phyloP scores from a whole-genome alignment of 2,888 invertebrate genomes.

The Dicycla oo region DNA sequence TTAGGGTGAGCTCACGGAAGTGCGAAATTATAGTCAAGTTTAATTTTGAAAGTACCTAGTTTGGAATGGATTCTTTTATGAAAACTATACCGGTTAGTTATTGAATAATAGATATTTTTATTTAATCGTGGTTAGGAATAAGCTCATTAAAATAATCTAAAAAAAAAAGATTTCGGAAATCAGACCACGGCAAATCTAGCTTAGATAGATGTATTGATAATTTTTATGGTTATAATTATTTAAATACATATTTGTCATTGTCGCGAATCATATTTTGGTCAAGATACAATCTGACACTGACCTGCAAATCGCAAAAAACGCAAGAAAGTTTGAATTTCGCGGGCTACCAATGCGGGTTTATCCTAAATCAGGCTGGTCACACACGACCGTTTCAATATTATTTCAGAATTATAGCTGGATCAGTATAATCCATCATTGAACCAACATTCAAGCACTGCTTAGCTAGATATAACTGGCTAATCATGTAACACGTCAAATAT shows the following conservation, averaged over 20 bases:
- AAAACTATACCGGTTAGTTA: not conserved
- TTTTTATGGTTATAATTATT: too few relatives aligned
- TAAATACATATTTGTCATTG: too few relatives aligned
- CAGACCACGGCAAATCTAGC: too few relatives aligned
- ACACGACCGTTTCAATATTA: not conserved
- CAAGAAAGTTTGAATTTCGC: too few relatives aligned
- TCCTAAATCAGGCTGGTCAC: not conserved
- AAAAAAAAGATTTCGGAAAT: too few relatives aligned
- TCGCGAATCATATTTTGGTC: too few relatives aligned
- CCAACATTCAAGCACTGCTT: not conserved
- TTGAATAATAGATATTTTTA: not conserved
- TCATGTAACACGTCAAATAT: too few relatives aligned
- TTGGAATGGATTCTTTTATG: not conserved
- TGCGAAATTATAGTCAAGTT: not conserved
- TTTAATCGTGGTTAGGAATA: not conserved
- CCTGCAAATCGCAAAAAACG: too few relatives aligned
- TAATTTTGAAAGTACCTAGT: not conserved
- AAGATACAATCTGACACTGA: too few relatives aligned
- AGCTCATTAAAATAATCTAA: too few relatives aligned
- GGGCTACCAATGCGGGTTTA: too few relatives aligned
- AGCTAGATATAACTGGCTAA: not conserved
- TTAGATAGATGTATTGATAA: too few relatives aligned
- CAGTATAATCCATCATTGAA: not conserved
- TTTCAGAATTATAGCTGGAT: not conserved
- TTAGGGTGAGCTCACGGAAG: slow-evolving; percentile 9